Conservation (phyloP, 2,888 invertebrate genomes). For the Scaptodrosophila latifasciaeformis region DNA sequence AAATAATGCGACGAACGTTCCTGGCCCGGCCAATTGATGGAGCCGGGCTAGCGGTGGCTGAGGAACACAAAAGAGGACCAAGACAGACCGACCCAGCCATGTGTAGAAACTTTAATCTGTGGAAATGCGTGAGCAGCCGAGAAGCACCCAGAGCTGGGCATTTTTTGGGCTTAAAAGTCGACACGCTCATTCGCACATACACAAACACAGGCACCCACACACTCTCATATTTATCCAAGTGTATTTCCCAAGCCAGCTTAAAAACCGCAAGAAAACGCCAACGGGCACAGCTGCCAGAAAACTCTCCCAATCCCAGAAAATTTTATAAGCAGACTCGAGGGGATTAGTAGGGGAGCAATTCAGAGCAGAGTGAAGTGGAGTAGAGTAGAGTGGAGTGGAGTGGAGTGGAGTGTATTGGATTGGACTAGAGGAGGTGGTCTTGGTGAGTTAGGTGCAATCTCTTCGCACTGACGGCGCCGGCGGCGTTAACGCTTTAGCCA, state of each 20-base stretch:
- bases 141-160: neutral
- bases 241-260: constrained; percentile 27
- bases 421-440: too few species aligned
- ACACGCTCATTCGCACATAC: neutral
- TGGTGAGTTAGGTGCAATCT: too few species aligned
- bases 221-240: neutral
- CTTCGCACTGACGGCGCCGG: neutral
- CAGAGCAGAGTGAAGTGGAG: too few species aligned
- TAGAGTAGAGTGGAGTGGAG: too few species aligned
- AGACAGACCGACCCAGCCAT: constrained; percentile 8
- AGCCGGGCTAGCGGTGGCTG: constrained; percentile 16
- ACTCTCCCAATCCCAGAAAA: too few species aligned
- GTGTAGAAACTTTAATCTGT: constrained; percentile 46
- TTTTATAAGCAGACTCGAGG: too few species aligned
- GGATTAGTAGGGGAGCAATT: too few species aligned
- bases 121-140: constrained; percentile 22
- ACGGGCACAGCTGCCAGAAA: constrained; percentile 24
- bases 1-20: constrained; percentile 35
- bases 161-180: constrained; percentile 5
- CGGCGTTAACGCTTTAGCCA: constrained; percentile 2
- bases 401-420: too few species aligned
- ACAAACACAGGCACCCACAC: neutral
- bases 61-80: neutral
- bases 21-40: neutral
- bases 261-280: constrained; percentile 39